Percentiles rank a stretch among this genome's conserved stretches.
phyloP scores from a whole-genome alignment of 2,888 invertebrate genomes.

The Heliconius erato region DNA sequence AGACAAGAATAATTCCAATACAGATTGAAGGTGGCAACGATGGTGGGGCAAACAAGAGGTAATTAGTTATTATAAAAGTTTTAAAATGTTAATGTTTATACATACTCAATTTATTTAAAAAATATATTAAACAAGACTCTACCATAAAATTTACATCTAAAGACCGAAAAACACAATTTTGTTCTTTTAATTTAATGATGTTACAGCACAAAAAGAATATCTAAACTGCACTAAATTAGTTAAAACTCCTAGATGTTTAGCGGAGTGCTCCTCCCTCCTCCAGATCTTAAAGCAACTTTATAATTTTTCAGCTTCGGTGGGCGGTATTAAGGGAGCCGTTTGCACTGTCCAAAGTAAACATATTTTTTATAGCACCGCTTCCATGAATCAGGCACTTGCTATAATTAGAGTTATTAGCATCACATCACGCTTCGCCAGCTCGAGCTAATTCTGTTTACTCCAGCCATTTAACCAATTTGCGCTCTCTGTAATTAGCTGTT shows the following conservation, averaged over 20 bases:
- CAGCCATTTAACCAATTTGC: slow-evolving; percentile 72
- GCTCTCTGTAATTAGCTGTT: slow-evolving; percentile 54
- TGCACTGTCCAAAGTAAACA: slow-evolving; percentile 81
- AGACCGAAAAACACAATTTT: background rate
- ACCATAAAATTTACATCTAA: background rate
- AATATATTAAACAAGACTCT: background rate
- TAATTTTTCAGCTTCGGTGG: slow-evolving; percentile 82
- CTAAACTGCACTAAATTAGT: slow-evolving; percentile 9
- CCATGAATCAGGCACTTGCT: slow-evolving; percentile 78
- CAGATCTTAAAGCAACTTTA: slow-evolving; percentile 37
- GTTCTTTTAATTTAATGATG: background rate
- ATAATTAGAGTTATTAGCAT: slow-evolving; percentile 78
- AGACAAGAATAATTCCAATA: slow-evolving; percentile 87
- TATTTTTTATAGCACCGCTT: slow-evolving; percentile 75
- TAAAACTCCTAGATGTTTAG: background rate
- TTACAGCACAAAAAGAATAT: background rate
- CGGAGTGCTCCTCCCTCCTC: background rate
- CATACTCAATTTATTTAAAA: background rate
- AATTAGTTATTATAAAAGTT: slow-evolving; percentile 33
- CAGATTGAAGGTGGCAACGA: slow-evolving; percentile 83
- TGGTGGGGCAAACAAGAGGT: slow-evolving; percentile 78
- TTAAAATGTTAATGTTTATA: background rate
- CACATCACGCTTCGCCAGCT: slow-evolving; percentile 64
- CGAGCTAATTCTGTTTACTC: slow-evolving; percentile 72
- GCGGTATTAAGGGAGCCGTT: slow-evolving; percentile 80